A percentile compares a stretch with the other conserved stretches of the same genome.
These are phyloP conservation scores for Tortrix viridana DNA, from an alignment of 2,888 invertebrate genomes.

Conservation along the genomic window DNA sequence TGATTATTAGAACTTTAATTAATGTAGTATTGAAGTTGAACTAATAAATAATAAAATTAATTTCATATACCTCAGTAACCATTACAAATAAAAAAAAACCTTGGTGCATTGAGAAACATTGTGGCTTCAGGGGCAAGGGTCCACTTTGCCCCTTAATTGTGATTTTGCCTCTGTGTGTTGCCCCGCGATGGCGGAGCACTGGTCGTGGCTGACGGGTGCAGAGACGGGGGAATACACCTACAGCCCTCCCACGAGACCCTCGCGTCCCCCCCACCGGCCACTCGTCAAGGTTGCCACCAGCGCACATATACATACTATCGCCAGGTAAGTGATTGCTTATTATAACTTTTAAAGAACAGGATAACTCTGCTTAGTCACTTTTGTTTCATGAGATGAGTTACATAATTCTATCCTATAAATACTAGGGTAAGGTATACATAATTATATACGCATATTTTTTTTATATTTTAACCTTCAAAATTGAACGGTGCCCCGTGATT, in stretches of 20 bases:
- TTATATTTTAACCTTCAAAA: no score
- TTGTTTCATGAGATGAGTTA: no score
- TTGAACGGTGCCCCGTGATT: no score
- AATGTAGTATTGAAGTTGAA: constrained; percentile 4
- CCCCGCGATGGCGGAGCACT: constrained; percentile 69
- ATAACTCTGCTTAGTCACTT: no score
- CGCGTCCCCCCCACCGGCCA: constrained; percentile 74
- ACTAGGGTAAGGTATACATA: no score
- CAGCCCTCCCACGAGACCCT: constrained; percentile 75
- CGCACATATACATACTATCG: constrained; percentile 73
- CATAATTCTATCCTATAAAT: no score
- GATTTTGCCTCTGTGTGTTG: no score
- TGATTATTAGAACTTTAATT: constrained; percentile 22
- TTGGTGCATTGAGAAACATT: neutral
- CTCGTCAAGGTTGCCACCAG: constrained; percentile 77
- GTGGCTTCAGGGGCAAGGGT: neutral
- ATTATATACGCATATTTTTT: no score
- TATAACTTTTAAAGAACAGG: neutral
- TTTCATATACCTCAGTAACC: no score
- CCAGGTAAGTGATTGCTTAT: constrained; percentile 60
- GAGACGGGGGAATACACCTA: constrained; percentile 74
- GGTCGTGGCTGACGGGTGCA: constrained; percentile 76
- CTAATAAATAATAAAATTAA: no score
- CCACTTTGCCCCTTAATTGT: neutral
- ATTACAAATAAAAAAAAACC: no score